Base-by-base conservation (phyloP, 92 coral and sea anemone species). In the Phenganax marumi region DNA sequence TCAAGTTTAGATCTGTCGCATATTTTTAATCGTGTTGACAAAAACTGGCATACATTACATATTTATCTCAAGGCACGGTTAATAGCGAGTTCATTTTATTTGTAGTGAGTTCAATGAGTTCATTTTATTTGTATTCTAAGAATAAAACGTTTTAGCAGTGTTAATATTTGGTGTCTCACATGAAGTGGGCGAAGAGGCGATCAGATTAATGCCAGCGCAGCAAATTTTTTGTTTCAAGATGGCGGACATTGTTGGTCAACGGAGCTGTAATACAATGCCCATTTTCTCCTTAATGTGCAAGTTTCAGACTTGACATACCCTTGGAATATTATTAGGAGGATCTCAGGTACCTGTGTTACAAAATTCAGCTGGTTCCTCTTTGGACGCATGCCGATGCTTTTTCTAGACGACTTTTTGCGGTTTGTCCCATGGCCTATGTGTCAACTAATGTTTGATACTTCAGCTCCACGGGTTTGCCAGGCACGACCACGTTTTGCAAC, bases 321-420 rank as follows among this genome's bases (percentile, higher is more conserved):
- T 21, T 12, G 52, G 53, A 70, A 70, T 25, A 25, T 46, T 25
- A 4, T 70, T 22, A 14, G 4, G 51, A 5, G 43, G 25, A 70
- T 21, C 1, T 70, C 76, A 50, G 14, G 76, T 70, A 46, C 7
- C n/a, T 46, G 22, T 46, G 51, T 46, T 70, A 33, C 25, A 33
- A 70, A 70, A 70, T 25, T 4, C 76, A 70, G 76, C 52, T 70
- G 76, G 76, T 46, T 70, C 76, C 76, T 70, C 76, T 50, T 11
- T 70, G 17, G 18, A 17, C 76, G 76, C 76, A 70, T 70, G 17
- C 52, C 52, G n/a, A n/a, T n/a, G n/a, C n/a, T n/a, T n/a, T n/a
- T n/a, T n/a, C n/a, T n/a, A n/a, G n/a, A n/a, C n/a, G 52, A 43
- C 76, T 70, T 70, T 70, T 50, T 10, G 52, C 22, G 52, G 76